phyloP scores from a whole-genome alignment of 2,113 vertebrate species.

The Pavo muticus region DNA sequence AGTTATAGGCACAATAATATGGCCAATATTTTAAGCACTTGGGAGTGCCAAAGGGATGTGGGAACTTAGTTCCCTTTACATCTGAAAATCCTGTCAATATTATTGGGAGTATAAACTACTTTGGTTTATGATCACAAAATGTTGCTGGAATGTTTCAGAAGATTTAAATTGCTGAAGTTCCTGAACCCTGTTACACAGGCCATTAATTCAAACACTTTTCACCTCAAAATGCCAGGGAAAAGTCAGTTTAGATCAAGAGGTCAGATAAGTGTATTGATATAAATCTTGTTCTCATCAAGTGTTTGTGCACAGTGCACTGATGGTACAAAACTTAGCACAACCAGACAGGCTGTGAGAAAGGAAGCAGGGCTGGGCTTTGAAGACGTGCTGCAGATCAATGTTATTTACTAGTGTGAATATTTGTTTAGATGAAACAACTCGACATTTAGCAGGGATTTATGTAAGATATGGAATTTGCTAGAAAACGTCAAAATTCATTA shows the following conservation, averaged over 20 bases:
- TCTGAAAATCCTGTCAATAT: background rate
- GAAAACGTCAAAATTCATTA: background rate
- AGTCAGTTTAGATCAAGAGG: background rate
- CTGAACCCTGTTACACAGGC: background rate
- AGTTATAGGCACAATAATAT: background rate
- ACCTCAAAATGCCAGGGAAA: background rate
- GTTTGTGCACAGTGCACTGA: background rate
- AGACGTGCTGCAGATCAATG: background rate
- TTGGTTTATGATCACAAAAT: background rate
- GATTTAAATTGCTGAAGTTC: background rate
- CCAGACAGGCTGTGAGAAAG: accelerated
- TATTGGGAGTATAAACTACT: background rate
- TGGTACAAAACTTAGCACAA: background rate
- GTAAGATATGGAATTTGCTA: background rate
- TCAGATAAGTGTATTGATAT: background rate
- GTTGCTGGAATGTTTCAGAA: background rate
- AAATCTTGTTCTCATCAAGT: background rate
- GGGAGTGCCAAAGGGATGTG: background rate
- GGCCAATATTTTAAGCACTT: background rate
- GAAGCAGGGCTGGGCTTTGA: background rate
- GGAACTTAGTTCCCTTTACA: background rate
- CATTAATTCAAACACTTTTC: background rate
- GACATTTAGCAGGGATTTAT: background rate
- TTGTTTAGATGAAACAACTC: background rate
- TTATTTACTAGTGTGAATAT: background rate